Evolutionary conservation across 2,888 invertebrate genomes (phyloP).

Genomic region (Pachydiplax longipennis): DNA sequence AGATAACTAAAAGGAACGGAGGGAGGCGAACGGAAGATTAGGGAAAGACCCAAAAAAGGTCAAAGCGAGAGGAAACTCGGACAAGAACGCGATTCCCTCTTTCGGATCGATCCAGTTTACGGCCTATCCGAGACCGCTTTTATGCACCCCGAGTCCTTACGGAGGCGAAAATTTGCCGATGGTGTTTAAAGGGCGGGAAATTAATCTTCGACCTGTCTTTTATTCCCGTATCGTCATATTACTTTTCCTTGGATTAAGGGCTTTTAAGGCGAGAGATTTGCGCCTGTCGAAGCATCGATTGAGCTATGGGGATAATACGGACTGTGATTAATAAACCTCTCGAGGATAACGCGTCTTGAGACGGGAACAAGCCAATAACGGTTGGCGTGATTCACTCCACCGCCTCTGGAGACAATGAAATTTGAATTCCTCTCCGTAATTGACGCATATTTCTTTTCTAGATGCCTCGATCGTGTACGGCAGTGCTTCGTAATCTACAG

Average conservation of each 20-base stretch:
- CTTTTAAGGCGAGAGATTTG: not conserved
- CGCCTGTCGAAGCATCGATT: not conserved
- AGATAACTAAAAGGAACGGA: not conserved
- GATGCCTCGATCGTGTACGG: not conserved
- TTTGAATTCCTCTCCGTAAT: not conserved
- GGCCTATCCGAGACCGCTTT: not conserved
- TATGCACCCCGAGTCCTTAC: not conserved
- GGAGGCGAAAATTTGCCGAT: constrained; percentile 1
- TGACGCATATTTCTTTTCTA: not conserved
- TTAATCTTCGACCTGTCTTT: not conserved
- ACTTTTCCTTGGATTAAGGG: not conserved
- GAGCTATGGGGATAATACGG: not conserved
- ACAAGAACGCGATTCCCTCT: not conserved
- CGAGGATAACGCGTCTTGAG: not conserved
- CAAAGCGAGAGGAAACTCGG: not conserved
- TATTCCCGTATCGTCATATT: not conserved
- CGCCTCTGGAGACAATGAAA: not conserved
- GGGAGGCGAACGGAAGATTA: not conserved
- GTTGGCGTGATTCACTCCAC: not conserved
- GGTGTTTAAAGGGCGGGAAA: not conserved
- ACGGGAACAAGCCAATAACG: not conserved
- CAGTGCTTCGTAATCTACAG: no score
- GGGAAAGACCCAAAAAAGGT: not conserved
- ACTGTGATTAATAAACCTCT: not conserved
- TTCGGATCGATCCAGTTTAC: not conserved